Evolutionary conservation across 2,113 vertebrate species (phyloP), one percentile per base, ranked within the genome.

Genomic region (Stigmatopora argus): DNA sequence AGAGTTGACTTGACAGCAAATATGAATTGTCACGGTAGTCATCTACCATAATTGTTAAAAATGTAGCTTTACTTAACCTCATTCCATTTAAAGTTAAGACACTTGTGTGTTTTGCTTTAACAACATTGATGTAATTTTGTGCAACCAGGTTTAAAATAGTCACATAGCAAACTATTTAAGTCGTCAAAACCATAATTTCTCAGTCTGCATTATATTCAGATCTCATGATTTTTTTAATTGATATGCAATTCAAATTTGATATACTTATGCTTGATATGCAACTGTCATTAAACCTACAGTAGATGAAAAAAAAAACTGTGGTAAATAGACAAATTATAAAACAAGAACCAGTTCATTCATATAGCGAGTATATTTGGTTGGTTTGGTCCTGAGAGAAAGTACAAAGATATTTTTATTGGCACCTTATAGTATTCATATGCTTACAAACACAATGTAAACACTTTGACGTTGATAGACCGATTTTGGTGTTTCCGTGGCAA

Each of bases 301-400:
- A 82, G 52, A 31, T 31, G 26, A 31, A 31, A 67, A 17, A 70
- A 67, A 1, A 73, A 52, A 59, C n/a, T 68, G 58, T 61, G 23
- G 46, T 53, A 23, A 71, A 73, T 45, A 1, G 45, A 18, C n/a
- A 48, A 47, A 47, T 38, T 11, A 5, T 21, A 52, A 57, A 35
- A 49, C 21, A 10, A 23, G 9, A 7, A 56, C 26, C 6, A 15
- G 53, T 31, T 44, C n/a, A 41, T 41, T 74, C 52, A 61, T 12
- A 65, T 38, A 70, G 18, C 45, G 69, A 65, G 80, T 65, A 75
- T 57, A 66, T 77, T 84, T 81, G 79, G 78, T 80, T 52, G 23
- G 74, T 82, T 84, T 81, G 72, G 82, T 87, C 86, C 87, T 89
- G 86, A 86, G 82, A 81, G 73, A 78, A 55, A 65, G 55, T 23